Evolutionary conservation across 2,888 invertebrate genomes (phyloP), one percentile per base, ranked within the genome.

Genomic region (Proisotoma minuta): DNA sequence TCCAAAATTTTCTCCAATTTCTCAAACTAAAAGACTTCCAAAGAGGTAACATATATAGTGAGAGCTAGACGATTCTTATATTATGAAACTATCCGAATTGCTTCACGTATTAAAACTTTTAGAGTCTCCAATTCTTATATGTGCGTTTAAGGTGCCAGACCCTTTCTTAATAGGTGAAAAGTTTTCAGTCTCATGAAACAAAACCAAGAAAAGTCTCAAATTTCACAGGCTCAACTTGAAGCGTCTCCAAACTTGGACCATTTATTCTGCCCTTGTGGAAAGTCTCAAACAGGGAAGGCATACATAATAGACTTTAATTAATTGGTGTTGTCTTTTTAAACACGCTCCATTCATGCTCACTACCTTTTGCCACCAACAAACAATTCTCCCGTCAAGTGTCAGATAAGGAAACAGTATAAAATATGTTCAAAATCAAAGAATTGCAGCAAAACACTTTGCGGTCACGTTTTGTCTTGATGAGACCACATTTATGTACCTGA

Each of bases 241-340:
- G 8, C 34, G 8, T 34, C 34, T 10, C 8, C 8, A 34, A 34
- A 10, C 8, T 34, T 34, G 34, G 34, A 34, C 34, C 34, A 34
- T 34, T 34, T 34, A 34, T 34, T 34, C 8, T 34, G 34, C 15
- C 23, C 18, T 22, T 20, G 34, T n/a, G 43, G 57, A 57, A 57
- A 26, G 57, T 57, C 39, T 48, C 48, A 54, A 54, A 27, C 20
- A 43, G n/a, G n/a, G n/a, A n/a, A 34, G 34, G 34, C 34, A 34
- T 34, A 34, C 48, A 48, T 24, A 48, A 23, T 15, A 34, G 62
- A 62, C 62, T 62, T 60, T 60, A 60, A 64, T 64, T 64, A 64
- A 64, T 64, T 64, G 60, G 58, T 56, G 48, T 43, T 60, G 59
- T 59, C 59, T 59, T 34, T 51, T 60, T 63, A 53, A 57, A 57